Base-by-base conservation (phyloP, 2,797 vertebrate species). In the Miichthys miiuy region DNA sequence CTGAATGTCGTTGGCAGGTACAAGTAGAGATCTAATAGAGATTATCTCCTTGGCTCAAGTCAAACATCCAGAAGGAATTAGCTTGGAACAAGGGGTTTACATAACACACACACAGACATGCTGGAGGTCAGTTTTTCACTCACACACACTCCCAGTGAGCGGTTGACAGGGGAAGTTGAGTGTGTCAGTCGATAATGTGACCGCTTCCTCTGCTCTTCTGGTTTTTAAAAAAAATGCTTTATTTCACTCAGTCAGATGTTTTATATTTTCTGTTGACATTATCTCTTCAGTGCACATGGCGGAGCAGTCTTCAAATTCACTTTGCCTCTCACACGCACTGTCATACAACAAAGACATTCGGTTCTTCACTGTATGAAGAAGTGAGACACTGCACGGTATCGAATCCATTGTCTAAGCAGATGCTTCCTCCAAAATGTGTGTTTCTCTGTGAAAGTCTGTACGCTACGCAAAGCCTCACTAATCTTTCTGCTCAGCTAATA, bases 121-220 rank as follows among this genome's bases (percentile, higher is more conserved):
- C 62, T 55, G 27, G 55, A 56, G 67, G 69, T 71, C 80, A 67
- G 25, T 79, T 20, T 20, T 34, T 51, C 56, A 65, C 62, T 11
- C 57, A 71, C 41, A 14, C 62, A 38, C 17, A 21, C 42, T 16
- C 23, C 0, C 30, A 68, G 51, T 5, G 25, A 61, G 51, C 20
- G 2, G 72, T 70, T 81, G 4, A 14, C 41, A 73, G 83, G 52
- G 89, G 90, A 92, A 91, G 88, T 86, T 62, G 68, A 89, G 47
- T 74, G 56, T 89, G 88, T 79, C 80, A 65, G 78, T 78, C 12
- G 87, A 92, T 92, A 91, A 87, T 55, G 56, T 72, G 76, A 84
- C 79, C n/a, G 63, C 82, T 92, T 92, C 90, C 90, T 86, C 38
- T 34, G 77, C 68, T 50, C 56, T 71, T 72, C 64, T 64, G 47